Conservation (phyloP, 2,888 invertebrate species). For the Ophion obscuratus region DNA sequence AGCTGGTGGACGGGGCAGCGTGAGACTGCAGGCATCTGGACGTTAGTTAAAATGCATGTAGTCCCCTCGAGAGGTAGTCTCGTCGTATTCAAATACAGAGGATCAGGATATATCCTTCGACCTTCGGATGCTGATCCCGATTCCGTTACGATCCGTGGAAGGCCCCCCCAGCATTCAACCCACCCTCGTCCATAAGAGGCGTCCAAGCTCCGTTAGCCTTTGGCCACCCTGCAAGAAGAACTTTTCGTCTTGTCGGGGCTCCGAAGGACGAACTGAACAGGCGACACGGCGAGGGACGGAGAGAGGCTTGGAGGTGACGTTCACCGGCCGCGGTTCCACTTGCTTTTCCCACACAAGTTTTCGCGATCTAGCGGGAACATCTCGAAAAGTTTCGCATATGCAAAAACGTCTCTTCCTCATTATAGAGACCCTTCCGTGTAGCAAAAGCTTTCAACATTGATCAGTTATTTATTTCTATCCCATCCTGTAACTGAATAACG, state of each 20-base stretch:
- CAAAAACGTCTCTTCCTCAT: conserved; percentile 47
- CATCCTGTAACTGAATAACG: neutral
- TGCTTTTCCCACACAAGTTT: conserved; percentile 80
- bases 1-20: conserved; percentile 77
- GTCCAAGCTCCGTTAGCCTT: conserved; percentile 59
- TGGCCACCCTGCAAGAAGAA: conserved; percentile 75
- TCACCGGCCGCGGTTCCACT: conserved; percentile 74
- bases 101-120: conserved; percentile 82
- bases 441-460: conserved; percentile 23
- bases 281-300: conserved; percentile 60
- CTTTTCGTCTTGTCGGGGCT: conserved; percentile 80
- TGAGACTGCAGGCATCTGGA: conserved; percentile 82
- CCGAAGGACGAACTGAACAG: conserved; percentile 48
- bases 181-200: conserved; percentile 47
- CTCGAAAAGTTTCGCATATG: conserved; percentile 55
- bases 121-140: conserved; percentile 81
- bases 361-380: conserved; percentile 61
- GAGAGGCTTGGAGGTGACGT: conserved; percentile 60
- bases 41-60: conserved; percentile 84
- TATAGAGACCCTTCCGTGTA: conserved; percentile 25
- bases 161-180: conserved; percentile 56
- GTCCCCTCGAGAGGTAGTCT: conserved; percentile 78
- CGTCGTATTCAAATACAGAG: conserved; percentile 83
- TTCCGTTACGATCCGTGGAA: conserved; percentile 75
- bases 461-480: neutral